Evolutionary conservation across 2,113 vertebrate genomes (phyloP), one percentile per base, ranked within the genome.

Genomic region (Planiliza haematocheilus): DNA sequence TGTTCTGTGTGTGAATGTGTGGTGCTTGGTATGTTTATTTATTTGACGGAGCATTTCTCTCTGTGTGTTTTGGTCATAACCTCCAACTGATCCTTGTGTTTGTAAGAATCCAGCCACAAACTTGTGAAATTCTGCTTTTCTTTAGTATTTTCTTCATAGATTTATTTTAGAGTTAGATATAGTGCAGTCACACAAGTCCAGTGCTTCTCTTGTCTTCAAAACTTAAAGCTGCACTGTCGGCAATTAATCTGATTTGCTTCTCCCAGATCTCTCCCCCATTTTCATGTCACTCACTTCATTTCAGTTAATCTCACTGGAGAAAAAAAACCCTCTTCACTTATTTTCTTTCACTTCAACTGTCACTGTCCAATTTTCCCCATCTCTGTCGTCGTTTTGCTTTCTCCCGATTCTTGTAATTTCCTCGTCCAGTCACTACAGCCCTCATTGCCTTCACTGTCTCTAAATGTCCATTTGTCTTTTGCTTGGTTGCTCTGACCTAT

Each of bases 351-450:
- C 43, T 65, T 68, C 52, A 84, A 89, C 85, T 75, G 82, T 79
- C 86, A 85, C 75, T 77, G 83, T 83, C 85, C 89, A 91, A 87
- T 90, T 90, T 87, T 83, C 76, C 74, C 82, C 82, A 86, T 89
- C 81, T 79, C 78, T 86, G 65, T 86, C 80, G 66, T 88, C 64
- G 17, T 55, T 83, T 82, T 79, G 57, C 51, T 79, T 85, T 81
- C 66, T 71, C 76, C n/a, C 21, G 43, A 87, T 87, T 91, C 78
- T 68, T 58, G 53, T 88, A 86, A 89, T 86, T 83, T 84, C 60
- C 42, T 82, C 10, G 18, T 63, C 70, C 57, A 41, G 58, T 88
- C 75, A 73, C 45, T 82, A 67, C 46, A 59, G 37, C 70, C 70
- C 78, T 83, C 77, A 72, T 84, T 65, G 7, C 72, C 20, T 69